phyloP scores from a whole-genome alignment of 2,797 vertebrate species.

The Gymnodraco acuticeps region DNA sequence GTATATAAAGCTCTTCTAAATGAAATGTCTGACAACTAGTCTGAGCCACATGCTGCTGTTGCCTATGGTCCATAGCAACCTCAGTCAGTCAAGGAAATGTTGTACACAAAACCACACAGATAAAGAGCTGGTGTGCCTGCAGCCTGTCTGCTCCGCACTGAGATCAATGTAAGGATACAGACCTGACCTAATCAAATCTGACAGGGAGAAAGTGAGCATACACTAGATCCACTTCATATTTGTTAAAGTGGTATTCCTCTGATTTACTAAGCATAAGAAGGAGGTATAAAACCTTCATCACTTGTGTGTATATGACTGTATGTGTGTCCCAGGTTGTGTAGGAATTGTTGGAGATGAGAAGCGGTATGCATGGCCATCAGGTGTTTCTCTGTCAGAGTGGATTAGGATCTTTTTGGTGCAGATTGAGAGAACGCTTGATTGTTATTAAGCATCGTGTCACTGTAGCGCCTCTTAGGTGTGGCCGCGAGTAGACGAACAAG shows the following conservation, averaged over 20 bases:
- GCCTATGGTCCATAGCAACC: conserved; percentile 41
- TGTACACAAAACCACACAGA: conserved; percentile 48
- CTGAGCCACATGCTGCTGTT: conserved; percentile 58
- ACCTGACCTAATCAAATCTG: conserved; percentile 76
- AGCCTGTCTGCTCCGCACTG: conserved; percentile 50
- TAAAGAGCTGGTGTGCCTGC: conserved; percentile 33
- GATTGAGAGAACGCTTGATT: conserved; percentile 94
- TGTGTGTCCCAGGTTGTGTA: conserved; percentile 11
- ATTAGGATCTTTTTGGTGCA: conserved; percentile 93
- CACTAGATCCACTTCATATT: conserved; percentile 72
- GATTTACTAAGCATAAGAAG: conserved; percentile 71
- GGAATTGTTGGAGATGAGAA: conserved; percentile 75
- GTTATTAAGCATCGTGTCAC: conserved; percentile 94
- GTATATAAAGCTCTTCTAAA: conserved; percentile 21
- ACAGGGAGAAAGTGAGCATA: conserved; percentile 75
- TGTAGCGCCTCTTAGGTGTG: conserved; percentile 92
- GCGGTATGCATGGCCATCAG: conserved; percentile 90
- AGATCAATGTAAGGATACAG: conserved; percentile 70
- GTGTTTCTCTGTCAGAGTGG: conserved; percentile 93
- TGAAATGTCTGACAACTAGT: conserved; percentile 34
- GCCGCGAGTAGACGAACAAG: conserved; percentile 91
- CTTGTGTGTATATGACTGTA: conserved; percentile 18
- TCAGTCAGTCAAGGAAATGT: conserved; percentile 56
- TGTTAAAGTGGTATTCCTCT: conserved; percentile 68
- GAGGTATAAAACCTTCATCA: conserved; percentile 44